A percentile compares a stretch with the other conserved stretches of the same genome.
Evolutionary conservation across 2,888 invertebrate genomes (phyloP).

Genomic region (Hemaris fuciformis): DNA sequence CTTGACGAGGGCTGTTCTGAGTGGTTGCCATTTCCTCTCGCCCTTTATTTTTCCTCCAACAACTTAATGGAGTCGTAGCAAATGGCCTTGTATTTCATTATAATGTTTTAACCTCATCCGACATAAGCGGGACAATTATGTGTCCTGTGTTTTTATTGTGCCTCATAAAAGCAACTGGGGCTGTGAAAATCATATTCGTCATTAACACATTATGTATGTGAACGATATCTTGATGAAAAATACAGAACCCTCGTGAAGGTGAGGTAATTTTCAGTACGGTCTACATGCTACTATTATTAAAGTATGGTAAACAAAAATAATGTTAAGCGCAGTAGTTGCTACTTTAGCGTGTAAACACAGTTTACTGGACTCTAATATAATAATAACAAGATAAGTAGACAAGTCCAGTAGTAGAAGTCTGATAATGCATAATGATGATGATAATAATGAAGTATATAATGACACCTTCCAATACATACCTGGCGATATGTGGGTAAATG

Average conservation of each 20-base stretch:
- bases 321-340: no score
- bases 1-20: conserved; percentile 66
- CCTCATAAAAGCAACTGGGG: neutral
- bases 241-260: neutral
- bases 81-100: conserved; percentile 70
- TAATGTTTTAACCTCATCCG: conserved; percentile 65
- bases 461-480: no score
- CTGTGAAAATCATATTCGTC: neutral
- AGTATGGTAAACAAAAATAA: neutral
- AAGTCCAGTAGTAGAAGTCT: no score
- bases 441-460: no score
- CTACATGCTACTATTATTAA: neutral
- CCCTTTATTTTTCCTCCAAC: conserved; percentile 71
- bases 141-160: conserved; percentile 27
- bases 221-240: neutral
- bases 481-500: no score
- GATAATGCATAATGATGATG: no score
- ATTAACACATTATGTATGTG: neutral
- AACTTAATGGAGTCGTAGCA: conserved; percentile 75
- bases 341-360: no score
- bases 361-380: no score
- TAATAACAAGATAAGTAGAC: no score
- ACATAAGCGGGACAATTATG: conserved; percentile 46
- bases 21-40: conserved; percentile 72
- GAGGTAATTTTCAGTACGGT: neutral